Evolutionary conservation across 2,113 vertebrate genomes (phyloP), one percentile per base, ranked within the genome.

Genomic region (Brachyistius frenatus): DNA sequence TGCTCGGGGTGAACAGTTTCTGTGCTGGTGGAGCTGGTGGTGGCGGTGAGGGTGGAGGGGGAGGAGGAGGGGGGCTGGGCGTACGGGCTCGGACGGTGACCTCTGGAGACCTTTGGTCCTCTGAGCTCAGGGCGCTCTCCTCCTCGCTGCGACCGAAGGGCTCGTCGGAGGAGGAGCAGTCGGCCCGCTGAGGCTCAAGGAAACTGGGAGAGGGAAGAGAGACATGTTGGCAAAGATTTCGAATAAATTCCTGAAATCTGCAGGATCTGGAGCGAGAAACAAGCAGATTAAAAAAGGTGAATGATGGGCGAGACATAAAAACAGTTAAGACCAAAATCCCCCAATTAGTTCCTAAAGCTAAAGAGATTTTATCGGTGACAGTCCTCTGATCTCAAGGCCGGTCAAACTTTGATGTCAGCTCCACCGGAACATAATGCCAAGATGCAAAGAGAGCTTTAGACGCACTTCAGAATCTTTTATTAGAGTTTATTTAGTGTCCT

Each of bases 1-100:
- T 93, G 92, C 77, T 93, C 47, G 89, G 90, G 9, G 52, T 86
- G 78, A 94, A 93, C n/a, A 90, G 85, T 52, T 90, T 92, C 66
- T 92, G 53, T 5, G 84, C 32, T 9, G 70, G 77, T 33, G 52
- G 65, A 31, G 54, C 13, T 2, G 60, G 84, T 10, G 78, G 61
- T 8, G 72, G 56, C 0, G 85, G 76, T 6, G 84, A 75, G 11
- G 90, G 67, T 32, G 86, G 85, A 32, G 70, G 80, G 3, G 81
- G 80, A 44, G 92, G 85, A 32, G 70, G 80, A 3, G 81, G 80
- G 39, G 92, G 74, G 39, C 79, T 89, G 49, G 85, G 83, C 0
- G 81, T 81, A 14, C 15, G 46, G 71, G 76, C 76, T 66, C 0
- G 13, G 32, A 76, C 5, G 0, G 71, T 1, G 39, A 86, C 61